Percentiles rank a stretch among this genome's conserved stretches.
Conservation (phyloP, 2,797 vertebrate species). For the Psittacula echo region DNA sequence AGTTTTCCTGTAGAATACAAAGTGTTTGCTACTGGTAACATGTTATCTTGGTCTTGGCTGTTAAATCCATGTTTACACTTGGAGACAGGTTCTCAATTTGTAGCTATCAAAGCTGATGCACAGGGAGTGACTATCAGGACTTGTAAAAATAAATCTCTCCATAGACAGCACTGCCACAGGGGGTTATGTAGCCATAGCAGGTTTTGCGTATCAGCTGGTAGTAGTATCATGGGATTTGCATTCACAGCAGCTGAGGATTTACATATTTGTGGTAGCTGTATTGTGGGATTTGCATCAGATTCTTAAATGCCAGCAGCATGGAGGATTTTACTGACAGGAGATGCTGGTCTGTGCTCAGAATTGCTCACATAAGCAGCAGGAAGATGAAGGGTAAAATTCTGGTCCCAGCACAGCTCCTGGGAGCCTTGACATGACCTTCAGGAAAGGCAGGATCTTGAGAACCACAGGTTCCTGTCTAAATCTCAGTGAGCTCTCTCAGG, state of each 20-base stretch:
- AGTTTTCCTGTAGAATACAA: background rate
- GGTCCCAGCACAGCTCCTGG: background rate
- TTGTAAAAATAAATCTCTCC: background rate
- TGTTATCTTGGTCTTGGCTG: background rate
- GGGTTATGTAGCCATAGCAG: conserved; percentile 38
- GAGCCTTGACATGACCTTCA: background rate
- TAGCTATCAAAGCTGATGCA: conserved; percentile 30
- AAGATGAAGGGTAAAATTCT: background rate
- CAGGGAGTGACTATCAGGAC: background rate
- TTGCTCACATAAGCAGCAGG: background rate
- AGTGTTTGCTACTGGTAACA: background rate
- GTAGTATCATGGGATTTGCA: conserved; percentile 47
- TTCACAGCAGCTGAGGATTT: conserved; percentile 58
- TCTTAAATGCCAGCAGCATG: conserved; percentile 11
- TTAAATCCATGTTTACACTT: conserved; percentile 17
- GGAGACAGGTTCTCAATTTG: conserved; percentile 12
- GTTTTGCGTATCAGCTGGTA: conserved; percentile 29
- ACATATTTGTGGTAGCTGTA: conserved; percentile 34
- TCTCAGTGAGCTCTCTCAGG: background rate
- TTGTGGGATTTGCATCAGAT: conserved; percentile 50
- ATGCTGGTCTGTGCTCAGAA: background rate
- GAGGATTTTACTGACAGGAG: background rate
- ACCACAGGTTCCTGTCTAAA: background rate
- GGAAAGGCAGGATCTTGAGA: background rate
- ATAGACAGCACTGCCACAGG: background rate